These are phyloP conservation scores for Chaetura pelagica DNA, from an alignment of 2,113 vertebrate species.

Conservation along the genomic window DNA sequence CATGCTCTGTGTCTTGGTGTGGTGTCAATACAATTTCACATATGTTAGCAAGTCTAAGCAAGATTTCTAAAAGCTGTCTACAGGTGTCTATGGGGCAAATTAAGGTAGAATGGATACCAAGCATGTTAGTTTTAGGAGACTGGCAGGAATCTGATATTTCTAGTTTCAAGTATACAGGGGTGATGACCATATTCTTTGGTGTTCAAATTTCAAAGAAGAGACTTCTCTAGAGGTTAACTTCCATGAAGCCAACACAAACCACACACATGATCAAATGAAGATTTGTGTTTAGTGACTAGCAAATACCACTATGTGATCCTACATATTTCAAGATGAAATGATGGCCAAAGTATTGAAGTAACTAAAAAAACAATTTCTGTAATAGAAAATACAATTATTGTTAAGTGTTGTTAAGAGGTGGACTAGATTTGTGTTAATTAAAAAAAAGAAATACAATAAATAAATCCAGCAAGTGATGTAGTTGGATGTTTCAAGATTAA, in stretches of 20 bases:
- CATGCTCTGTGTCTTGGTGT: no score
- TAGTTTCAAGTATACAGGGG: no score
- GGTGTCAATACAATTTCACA: no score
- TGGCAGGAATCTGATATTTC: no score
- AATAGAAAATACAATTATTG: not conserved
- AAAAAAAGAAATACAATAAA: not conserved
- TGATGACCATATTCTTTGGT: not conserved
- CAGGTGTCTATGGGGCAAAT: no score
- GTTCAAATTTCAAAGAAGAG: not conserved
- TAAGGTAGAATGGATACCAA: no score
- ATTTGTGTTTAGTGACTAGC: not conserved
- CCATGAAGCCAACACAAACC: not conserved
- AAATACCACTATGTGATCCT: not conserved
- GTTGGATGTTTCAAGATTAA: not conserved
- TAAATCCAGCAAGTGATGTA: not conserved
- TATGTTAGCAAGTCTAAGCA: no score
- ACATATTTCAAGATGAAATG: not conserved
- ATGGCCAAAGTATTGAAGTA: not conserved
- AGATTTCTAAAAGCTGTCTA: no score
- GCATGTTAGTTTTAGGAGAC: no score
- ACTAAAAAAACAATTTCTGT: accelerated
- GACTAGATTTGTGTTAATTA: not conserved
- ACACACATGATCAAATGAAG: not conserved
- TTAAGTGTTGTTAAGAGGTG: not conserved
- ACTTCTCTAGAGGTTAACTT: not conserved